These are phyloP conservation scores for Porites evermanni DNA, from an alignment of 92 coral and sea anemone genomes.

Conservation along the genomic window DNA sequence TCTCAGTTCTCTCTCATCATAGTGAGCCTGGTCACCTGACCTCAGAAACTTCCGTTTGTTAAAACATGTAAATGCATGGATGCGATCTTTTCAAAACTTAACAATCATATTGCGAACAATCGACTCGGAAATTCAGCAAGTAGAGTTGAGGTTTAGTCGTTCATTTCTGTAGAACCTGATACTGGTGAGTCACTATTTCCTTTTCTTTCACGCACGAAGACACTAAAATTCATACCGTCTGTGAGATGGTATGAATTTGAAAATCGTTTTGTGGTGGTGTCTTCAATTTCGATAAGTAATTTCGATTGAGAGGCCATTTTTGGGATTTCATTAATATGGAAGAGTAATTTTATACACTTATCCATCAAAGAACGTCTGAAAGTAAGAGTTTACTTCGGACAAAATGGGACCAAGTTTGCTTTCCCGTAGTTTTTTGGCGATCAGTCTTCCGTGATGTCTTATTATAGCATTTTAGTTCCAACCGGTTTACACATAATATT, in stretches of 20 bases:
- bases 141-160: conserved; percentile 16
- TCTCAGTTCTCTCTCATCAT: conserved; percentile 9
- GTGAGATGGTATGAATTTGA: conserved; percentile 15
- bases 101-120: conserved; percentile 32
- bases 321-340: conserved; percentile 17
- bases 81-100: conserved; percentile 32
- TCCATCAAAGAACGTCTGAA: not conserved
- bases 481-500: conserved; percentile 7
- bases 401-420: not conserved
- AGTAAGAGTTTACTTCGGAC: not conserved
- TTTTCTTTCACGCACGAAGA: not conserved
- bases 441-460: not conserved
- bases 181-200: conserved; percentile 29
- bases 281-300: not conserved
- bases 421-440: not conserved
- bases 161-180: not conserved
- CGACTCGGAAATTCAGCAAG: conserved; percentile 28
- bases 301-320: conserved; percentile 37
- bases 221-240: conserved; percentile 2
- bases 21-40: conserved; percentile 28
- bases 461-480: not conserved
- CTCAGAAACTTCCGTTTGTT: conserved; percentile 39
- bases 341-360: not conserved
- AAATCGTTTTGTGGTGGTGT: conserved; percentile 39
- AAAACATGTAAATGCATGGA: conserved; percentile 36